phyloP scores from a whole-genome alignment of 2,888 invertebrate species.

The Limulus polyphemus region DNA sequence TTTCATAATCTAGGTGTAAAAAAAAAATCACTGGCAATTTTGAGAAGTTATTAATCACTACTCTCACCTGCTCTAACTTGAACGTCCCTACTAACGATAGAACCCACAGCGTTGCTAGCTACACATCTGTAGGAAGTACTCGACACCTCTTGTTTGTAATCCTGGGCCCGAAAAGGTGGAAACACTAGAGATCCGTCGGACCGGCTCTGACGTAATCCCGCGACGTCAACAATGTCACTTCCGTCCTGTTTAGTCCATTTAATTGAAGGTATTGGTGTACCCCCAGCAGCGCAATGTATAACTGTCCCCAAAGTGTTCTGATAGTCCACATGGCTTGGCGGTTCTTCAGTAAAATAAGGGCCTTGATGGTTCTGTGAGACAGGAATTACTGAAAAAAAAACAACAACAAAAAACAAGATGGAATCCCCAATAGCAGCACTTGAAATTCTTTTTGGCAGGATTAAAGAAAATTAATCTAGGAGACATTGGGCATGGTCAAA shows the following conservation, averaged over 20 bases:
- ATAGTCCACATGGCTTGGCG: conserved; percentile 22
- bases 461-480: too few species aligned
- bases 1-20: too few species aligned
- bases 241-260: conserved; percentile 25
- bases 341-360: conserved; percentile 21
- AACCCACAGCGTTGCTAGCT: conserved; percentile 76
- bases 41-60: neutral
- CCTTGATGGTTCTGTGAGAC: conserved; percentile 14
- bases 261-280: conserved; percentile 20
- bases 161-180: conserved; percentile 85
- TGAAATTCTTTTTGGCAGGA: too few species aligned
- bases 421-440: too few species aligned
- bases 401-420: neutral
- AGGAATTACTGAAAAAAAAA: conserved; percentile 1
- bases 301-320: conserved; percentile 24
- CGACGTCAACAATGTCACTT: conserved; percentile 13
- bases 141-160: conserved; percentile 85
- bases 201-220: conserved; percentile 22
- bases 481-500: too few species aligned
- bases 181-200: conserved; percentile 74
- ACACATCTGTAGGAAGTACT: conserved; percentile 86
- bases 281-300: conserved; percentile 21
- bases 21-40: too few species aligned
- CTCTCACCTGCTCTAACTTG: conserved; percentile 88
- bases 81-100: conserved; percentile 79